Conservation (phyloP, 2,888 invertebrate genomes). For the Gonocerus acuteangulatus region DNA sequence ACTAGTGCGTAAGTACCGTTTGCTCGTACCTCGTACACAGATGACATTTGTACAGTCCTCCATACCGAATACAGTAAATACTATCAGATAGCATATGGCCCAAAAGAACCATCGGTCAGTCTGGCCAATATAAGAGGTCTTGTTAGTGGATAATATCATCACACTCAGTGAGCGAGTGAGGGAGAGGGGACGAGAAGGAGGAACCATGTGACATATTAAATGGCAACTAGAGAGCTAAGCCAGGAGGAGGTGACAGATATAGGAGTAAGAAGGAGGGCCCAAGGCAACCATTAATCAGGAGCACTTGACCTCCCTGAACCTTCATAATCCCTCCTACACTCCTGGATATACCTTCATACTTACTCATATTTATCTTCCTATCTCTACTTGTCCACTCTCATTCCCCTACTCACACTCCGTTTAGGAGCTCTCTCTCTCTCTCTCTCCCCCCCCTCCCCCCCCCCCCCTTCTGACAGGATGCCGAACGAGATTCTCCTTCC, state of each 20-base stretch:
- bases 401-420: neutral
- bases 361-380: neutral
- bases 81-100: too few species aligned
- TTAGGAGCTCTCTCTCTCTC: neutral
- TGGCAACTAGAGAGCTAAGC: neutral
- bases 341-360: neutral
- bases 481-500: neutral
- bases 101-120: too few species aligned
- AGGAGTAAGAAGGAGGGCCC: neutral
- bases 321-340: neutral
- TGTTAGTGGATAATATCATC: too few species aligned
- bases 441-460: neutral
- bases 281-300: conserved; percentile 3
- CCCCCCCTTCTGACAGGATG: neutral
- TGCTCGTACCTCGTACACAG: too few species aligned
- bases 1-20: too few species aligned
- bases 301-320: conserved; percentile 7
- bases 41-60: too few species aligned
- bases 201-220: too few species aligned
- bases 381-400: neutral
- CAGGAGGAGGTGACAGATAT: conserved; percentile 4
- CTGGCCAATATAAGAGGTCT: too few species aligned
- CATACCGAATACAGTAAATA: too few species aligned
- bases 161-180: neutral
- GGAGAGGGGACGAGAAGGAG: neutral